Evolutionary conservation across 2,888 invertebrate species (phyloP), one percentile per base, ranked within the genome.

Genomic region (Cistogaster globosa): DNA sequence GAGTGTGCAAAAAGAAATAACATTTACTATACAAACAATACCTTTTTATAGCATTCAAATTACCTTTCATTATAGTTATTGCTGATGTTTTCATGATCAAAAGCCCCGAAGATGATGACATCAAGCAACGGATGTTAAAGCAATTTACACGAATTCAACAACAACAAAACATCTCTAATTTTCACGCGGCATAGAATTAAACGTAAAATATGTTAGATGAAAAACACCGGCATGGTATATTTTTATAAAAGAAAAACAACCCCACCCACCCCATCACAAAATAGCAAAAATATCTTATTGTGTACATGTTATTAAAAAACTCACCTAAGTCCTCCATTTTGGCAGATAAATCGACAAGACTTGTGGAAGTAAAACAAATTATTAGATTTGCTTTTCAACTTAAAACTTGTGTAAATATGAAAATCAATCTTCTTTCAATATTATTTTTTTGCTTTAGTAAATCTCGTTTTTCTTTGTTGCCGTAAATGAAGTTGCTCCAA

Each of bases 251-350:
- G 6, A 6, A 16, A 48, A 12, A 53, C 68, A 78, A 85, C 82
- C 78, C 81, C 85, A 85, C 82, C 85, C 82, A 74, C 85, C 72
- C 65, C 60, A 69, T 51, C 51, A 67, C 6, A 71, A 26, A 42
- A 51, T 48, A 16, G 4, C 7, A 18, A 42, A 38, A 65, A 36
- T 51, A 62, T 42, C 12, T 12, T 12, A 5, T 26, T 26, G 11
- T 51, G 7, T 18, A 20, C n/a, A 1, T 53, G 12, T 63, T n/a
- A 22, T 11, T 69, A 63, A 12, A 12, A 48, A 22, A 80, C 86
- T 86, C 68, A 86, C 86, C 86, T 57, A 86, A 83, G 72, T 86
- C 86, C 51, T 86, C 86, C 86, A 86, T 86, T 72, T 38, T 57
- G 62, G 69, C 42, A n/a, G 62, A 55, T 58, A 32, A 68, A 62